Conservation (phyloP, 2,113 vertebrate species). For the Montifringilla adamsi region DNA sequence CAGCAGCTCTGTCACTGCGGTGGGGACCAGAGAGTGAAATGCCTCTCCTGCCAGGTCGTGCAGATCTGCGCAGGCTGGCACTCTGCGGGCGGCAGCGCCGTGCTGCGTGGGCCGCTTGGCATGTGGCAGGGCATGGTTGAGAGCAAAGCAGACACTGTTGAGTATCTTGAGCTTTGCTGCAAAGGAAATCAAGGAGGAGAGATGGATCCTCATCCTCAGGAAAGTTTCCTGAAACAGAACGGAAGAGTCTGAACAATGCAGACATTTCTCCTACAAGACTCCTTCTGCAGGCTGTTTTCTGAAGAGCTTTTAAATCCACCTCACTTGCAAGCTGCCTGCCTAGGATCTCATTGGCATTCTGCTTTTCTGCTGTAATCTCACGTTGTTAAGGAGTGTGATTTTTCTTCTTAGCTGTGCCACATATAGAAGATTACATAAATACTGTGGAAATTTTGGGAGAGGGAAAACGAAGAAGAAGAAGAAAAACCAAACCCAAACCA, state of each 20-base stretch:
- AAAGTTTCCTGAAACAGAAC: background rate
- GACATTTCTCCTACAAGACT: background rate
- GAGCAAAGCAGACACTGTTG: background rate
- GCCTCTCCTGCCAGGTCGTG: background rate
- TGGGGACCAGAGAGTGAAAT: background rate
- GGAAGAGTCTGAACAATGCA: background rate
- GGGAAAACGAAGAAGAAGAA: background rate
- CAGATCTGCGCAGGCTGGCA: background rate
- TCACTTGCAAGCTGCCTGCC: slow-evolving; percentile 21
- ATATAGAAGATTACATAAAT: slow-evolving; percentile 60
- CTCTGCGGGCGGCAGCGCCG: accelerated
- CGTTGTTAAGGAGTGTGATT: slow-evolving; percentile 54
- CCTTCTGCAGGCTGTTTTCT: background rate
- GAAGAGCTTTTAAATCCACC: background rate
- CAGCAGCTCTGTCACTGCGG: background rate
- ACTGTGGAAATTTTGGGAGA: slow-evolving; percentile 2
- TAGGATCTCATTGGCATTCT: slow-evolving; percentile 37
- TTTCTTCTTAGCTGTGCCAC: slow-evolving; percentile 16
- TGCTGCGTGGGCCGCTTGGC: background rate
- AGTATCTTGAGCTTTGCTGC: background rate
- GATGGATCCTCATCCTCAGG: background rate
- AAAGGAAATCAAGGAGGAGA: background rate
- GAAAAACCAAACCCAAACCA: background rate
- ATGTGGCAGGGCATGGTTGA: background rate
- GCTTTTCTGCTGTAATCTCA: slow-evolving; percentile 44